phyloP scores from a whole-genome alignment of 37 sponge, comb jelly and placozoan genomes.

The Amphimedon queenslandica region DNA sequence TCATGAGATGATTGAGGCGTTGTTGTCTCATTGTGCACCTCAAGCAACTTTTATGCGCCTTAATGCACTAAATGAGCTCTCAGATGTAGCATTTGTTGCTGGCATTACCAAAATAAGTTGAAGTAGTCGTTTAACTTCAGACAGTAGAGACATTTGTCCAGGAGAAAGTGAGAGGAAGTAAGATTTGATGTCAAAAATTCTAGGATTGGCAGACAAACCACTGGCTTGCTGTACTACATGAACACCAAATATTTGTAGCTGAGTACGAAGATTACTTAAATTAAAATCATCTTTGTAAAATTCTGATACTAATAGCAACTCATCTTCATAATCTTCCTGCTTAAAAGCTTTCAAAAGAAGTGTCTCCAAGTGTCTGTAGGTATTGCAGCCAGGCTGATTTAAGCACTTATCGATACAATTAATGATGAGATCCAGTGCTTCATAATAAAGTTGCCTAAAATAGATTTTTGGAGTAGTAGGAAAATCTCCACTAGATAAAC shows the following conservation, averaged over 20 bases:
- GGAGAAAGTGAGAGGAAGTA: too few relatives aligned
- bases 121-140: slow-evolving; percentile 18
- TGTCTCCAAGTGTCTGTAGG: not conserved
- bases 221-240: too few relatives aligned
- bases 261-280: not conserved
- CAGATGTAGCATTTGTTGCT: too few relatives aligned
- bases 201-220: slow-evolving; percentile 12
- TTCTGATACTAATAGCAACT: not conserved
- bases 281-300: not conserved
- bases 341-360: not conserved
- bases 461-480: not conserved
- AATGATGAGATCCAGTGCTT: not conserved
- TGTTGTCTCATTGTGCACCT: slow-evolving; percentile 45
- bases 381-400: not conserved
- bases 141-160: slow-evolving; percentile 15
- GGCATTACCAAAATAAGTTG: too few relatives aligned
- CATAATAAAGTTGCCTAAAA: not conserved
- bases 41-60: too few relatives aligned
- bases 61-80: slow-evolving; percentile 51
- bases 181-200: too few relatives aligned
- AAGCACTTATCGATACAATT: not conserved
- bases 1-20: slow-evolving; percentile 45
- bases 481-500: not conserved
- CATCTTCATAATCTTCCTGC: not conserved
- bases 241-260: too few relatives aligned